Percentiles rank a stretch among this genome's conserved stretches.
Evolutionary conservation across 2,113 vertebrate species (phyloP).

Genomic region (Pterocles orientalis): DNA sequence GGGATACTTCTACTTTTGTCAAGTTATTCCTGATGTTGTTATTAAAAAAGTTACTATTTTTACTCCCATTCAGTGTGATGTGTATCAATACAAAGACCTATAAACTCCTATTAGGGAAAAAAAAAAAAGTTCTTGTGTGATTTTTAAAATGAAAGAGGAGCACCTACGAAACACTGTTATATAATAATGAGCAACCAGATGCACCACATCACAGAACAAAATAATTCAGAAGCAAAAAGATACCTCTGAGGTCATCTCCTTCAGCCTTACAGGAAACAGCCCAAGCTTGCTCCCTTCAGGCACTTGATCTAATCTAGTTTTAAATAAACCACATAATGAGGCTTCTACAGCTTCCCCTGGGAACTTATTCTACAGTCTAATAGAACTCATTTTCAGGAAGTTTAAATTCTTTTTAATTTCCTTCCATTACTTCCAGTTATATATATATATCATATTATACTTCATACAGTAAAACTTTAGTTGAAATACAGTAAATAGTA

Average conservation of each 20-base stretch:
- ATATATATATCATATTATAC: not conserved
- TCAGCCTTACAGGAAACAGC: conserved; percentile 24
- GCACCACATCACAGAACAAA: not conserved
- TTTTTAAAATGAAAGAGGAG: not conserved
- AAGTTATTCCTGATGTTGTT: not conserved
- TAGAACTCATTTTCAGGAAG: conserved; percentile 38
- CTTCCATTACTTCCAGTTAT: conserved; percentile 39
- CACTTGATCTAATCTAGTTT: conserved; percentile 58
- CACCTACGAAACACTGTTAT: not conserved
- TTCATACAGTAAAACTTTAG: conserved; percentile 6
- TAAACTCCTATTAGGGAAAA: too few relatives aligned
- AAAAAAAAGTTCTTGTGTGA: too few relatives aligned
- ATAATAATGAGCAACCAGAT: not conserved
- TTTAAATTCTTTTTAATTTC: conserved; percentile 65
- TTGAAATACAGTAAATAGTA: conserved; percentile 19
- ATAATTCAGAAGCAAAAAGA: not conserved
- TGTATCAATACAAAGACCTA: not conserved
- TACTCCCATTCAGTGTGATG: not conserved
- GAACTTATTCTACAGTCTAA: conserved; percentile 26
- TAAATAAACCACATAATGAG: conserved; percentile 63
- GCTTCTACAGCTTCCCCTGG: conserved; percentile 42
- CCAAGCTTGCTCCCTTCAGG: conserved; percentile 30
- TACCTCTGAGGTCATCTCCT: conserved; percentile 12
- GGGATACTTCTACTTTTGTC: not conserved
- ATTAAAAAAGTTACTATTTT: not conserved